These are phyloP conservation scores for Portevinia maculata DNA, from an alignment of 2,888 invertebrate species.

Conservation along the genomic window DNA sequence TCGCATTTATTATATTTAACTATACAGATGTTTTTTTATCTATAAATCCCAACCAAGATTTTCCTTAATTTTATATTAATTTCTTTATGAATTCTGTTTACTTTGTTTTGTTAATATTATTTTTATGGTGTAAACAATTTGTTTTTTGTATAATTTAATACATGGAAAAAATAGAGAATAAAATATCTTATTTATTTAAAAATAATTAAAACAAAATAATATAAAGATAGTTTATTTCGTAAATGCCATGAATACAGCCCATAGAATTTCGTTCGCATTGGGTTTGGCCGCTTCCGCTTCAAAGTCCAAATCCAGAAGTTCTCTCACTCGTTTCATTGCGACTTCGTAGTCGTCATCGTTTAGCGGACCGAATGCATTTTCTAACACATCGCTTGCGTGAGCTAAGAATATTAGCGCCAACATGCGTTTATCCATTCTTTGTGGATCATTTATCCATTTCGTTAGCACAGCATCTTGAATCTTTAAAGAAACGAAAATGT, in stretches of 20 bases:
- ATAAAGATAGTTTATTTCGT: slow-evolving; percentile 90
- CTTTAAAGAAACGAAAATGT: slow-evolving; percentile 82
- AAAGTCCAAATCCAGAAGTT: slow-evolving; percentile 97
- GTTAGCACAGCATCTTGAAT: slow-evolving; percentile 98
- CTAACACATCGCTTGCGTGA: slow-evolving; percentile 98
- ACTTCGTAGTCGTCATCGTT: slow-evolving; percentile 99
- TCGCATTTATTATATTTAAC: slow-evolving; percentile 73
- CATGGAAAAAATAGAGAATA: slow-evolving; percentile 60
- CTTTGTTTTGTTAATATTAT: slow-evolving; percentile 48
- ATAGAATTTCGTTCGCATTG: slow-evolving; percentile 96
- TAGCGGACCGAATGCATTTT: slow-evolving; percentile 99
- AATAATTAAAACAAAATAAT: slow-evolving; percentile 69
- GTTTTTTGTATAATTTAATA: slow-evolving; percentile 42
- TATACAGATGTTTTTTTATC: slow-evolving; percentile 71
- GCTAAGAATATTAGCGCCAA: slow-evolving; percentile 97
- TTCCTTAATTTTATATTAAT: slow-evolving; percentile 36
- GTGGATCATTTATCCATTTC: slow-evolving; percentile 98
- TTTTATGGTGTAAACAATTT: slow-evolving; percentile 69
- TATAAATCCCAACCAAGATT: slow-evolving; percentile 66
- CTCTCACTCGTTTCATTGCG: slow-evolving; percentile 98
- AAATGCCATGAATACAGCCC: slow-evolving; percentile 99
- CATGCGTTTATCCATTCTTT: slow-evolving; percentile 97
- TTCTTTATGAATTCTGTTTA: slow-evolving; percentile 41
- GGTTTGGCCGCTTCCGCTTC: slow-evolving; percentile 97
- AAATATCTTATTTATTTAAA: slow-evolving; percentile 71